phyloP scores from a whole-genome alignment of 1,140 invertebrate species.

The Diabrotica virgifera region DNA sequence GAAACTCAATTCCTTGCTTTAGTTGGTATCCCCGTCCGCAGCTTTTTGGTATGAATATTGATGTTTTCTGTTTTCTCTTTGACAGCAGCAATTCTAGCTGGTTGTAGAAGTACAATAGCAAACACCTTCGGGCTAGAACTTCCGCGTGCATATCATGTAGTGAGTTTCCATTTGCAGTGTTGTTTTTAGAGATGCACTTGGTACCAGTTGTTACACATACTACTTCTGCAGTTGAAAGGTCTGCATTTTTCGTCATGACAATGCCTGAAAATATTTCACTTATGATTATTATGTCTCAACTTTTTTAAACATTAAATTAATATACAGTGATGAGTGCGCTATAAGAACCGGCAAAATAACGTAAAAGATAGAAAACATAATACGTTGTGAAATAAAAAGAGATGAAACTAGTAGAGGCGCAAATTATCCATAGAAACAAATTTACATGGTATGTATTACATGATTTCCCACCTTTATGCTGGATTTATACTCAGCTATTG shows the following conservation, averaged over 20 bases:
- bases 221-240: slow-evolving; percentile 55
- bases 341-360: too few relatives aligned
- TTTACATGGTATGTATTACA: too few relatives aligned
- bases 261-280: slow-evolving; percentile 89
- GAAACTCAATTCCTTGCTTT: slow-evolving; percentile 74
- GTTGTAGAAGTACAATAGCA: slow-evolving; percentile 74
- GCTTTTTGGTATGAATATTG: slow-evolving; percentile 59
- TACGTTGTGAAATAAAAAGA: too few relatives aligned
- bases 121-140: slow-evolving; percentile 76
- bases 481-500: too few relatives aligned
- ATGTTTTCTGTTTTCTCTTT: slow-evolving; percentile 29
- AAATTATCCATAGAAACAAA: too few relatives aligned
- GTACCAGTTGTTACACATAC: slow-evolving; percentile 84
- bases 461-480: too few relatives aligned
- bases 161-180: slow-evolving; percentile 77
- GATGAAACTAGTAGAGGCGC: too few relatives aligned
- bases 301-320: too few relatives aligned
- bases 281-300: slow-evolving; percentile 49
- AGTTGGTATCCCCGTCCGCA: slow-evolving; percentile 66
- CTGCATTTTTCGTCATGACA: slow-evolving; percentile 73
- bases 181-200: slow-evolving; percentile 89
- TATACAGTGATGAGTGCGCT: too few relatives aligned
- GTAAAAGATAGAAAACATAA: too few relatives aligned
- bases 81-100: slow-evolving; percentile 58
- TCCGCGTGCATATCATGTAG: slow-evolving; percentile 95